Percentiles rank a stretch among this genome's conserved stretches.
phyloP scores from a whole-genome alignment of 2,797 vertebrate species.

The Urosaurus nigricauda region DNA sequence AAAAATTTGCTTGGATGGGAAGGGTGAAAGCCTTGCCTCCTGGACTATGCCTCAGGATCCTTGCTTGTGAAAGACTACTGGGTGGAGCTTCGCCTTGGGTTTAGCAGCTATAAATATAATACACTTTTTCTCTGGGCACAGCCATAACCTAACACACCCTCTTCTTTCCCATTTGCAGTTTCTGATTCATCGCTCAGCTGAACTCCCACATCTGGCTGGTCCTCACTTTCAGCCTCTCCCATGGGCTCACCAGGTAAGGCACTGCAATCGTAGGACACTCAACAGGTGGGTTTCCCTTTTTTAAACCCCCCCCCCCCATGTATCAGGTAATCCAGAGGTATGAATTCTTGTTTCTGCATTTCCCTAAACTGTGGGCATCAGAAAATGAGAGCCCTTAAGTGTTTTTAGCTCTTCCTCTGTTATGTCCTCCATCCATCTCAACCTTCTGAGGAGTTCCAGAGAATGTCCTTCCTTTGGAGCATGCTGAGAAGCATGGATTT shows the following conservation, averaged over 20 bases:
- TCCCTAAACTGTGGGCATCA: neutral
- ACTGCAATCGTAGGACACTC: neutral
- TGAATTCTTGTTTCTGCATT: neutral
- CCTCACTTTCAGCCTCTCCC: conserved; percentile 24
- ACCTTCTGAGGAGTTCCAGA: too few species aligned
- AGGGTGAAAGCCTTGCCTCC: too few species aligned
- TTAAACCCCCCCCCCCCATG: too few species aligned
- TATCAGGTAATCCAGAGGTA: too few species aligned
- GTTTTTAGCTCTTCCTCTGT: too few species aligned
- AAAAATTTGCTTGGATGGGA: too few species aligned
- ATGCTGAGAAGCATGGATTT: too few species aligned
- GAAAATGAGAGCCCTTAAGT: neutral
- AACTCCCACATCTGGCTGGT: conserved; percentile 23
- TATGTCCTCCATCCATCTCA: too few species aligned
- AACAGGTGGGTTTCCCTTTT: neutral
- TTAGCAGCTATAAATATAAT: neutral
- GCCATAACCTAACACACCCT: conserved; percentile 10
- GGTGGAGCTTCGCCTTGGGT: too few species aligned
- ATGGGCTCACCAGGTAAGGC: conserved; percentile 68
- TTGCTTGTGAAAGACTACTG: too few species aligned
- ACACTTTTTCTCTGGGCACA: neutral
- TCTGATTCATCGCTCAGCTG: conserved; percentile 52
- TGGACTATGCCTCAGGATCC: too few species aligned
- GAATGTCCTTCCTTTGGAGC: too few species aligned
- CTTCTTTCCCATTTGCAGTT: conserved; percentile 14